phyloP scores from a whole-genome alignment of 2,888 invertebrate species.

The Lysandra coridon region DNA sequence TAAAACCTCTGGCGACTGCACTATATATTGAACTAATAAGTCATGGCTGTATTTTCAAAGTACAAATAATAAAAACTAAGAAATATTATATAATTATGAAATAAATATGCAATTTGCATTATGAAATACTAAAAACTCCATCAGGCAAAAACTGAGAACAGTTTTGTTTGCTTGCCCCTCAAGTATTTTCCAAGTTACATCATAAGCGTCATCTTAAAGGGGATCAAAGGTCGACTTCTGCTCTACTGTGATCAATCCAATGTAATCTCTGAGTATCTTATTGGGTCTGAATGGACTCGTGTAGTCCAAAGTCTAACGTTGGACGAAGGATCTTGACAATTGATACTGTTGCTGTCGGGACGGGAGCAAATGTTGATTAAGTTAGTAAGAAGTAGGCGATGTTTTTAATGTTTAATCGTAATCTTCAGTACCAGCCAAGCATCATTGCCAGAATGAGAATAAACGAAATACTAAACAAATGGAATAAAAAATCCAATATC shows the following conservation, averaged over 20 bases:
- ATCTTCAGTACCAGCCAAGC: not conserved
- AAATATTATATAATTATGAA: not conserved
- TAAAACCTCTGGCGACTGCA: too few species aligned
- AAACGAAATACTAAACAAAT: not conserved
- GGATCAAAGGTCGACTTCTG: not conserved
- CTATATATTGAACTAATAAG: too few species aligned
- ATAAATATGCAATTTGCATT: too few species aligned
- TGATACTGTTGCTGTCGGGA: not conserved
- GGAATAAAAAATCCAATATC: too few species aligned
- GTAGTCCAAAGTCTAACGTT: constrained; percentile 31
- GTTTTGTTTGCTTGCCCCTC: not conserved
- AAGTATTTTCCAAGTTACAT: not conserved
- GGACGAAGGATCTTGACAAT: constrained; percentile 33
- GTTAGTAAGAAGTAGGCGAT: not conserved
- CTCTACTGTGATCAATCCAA: not conserved
- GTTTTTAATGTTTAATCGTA: not conserved
- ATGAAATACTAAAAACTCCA: not conserved
- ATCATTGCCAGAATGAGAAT: not conserved
- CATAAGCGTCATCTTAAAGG: not conserved
- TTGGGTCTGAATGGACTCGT: not conserved
- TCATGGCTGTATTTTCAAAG: too few species aligned
- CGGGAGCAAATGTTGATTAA: not conserved
- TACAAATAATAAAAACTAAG: too few species aligned
- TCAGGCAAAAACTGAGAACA: not conserved
- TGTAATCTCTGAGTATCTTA: not conserved